Conservation (phyloP, 1,140 invertebrate genomes). For the Delia radicum region DNA sequence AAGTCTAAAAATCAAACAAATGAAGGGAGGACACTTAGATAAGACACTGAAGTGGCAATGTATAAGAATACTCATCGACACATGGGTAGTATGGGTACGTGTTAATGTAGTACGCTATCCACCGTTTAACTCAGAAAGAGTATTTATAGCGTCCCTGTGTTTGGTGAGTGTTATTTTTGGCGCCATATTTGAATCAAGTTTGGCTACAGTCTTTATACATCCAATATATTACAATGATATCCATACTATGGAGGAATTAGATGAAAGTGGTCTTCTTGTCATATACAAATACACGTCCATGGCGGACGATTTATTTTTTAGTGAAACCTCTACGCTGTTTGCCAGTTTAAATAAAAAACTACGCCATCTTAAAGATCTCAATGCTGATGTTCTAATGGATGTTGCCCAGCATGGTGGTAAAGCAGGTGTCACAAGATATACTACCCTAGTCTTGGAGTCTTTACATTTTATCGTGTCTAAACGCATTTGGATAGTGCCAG, state of each 20-base stretch:
- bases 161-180: conserved; percentile 53
- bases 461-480: conserved; percentile 33
- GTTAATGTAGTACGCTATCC: conserved; percentile 39
- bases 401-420: conserved; percentile 40
- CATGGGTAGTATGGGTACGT: conserved; percentile 49
- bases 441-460: conserved; percentile 42
- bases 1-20: background rate
- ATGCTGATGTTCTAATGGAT: conserved; percentile 38
- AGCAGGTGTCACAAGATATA: conserved; percentile 42
- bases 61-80: conserved; percentile 42
- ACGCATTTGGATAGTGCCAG: conserved; percentile 45
- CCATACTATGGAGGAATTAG: conserved; percentile 53
- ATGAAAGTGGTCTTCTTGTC: conserved; percentile 43
- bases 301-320: conserved; percentile 47
- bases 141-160: conserved; percentile 48
- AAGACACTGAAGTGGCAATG: conserved; percentile 32
- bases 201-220: conserved; percentile 55
- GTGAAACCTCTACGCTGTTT: conserved; percentile 41
- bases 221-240: conserved; percentile 55
- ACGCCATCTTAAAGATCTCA: conserved; percentile 37
- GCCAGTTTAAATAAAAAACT: conserved; percentile 38
- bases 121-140: conserved; percentile 38
- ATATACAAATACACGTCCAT: conserved; percentile 51
- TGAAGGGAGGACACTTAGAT: background rate
- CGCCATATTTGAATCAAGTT: conserved; percentile 51